Conservation (phyloP, 1,140 invertebrate genomes). For the Drosophila pseudoananassae region DNA sequence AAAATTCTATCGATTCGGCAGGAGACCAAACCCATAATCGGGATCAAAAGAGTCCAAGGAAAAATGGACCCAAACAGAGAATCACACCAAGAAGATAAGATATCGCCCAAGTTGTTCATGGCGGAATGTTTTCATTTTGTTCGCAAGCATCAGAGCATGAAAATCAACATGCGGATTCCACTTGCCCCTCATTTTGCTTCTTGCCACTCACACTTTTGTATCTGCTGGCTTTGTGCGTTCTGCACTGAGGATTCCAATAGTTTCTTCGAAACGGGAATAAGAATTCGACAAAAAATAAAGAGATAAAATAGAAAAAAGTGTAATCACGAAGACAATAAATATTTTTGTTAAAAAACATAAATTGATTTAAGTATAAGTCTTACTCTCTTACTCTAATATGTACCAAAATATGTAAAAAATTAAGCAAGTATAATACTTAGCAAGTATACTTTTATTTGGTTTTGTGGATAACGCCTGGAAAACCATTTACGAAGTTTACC, state of each 20-base stretch:
- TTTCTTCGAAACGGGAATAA: conserved; percentile 42
- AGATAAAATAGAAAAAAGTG: conserved; percentile 23
- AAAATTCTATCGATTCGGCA: conserved; percentile 24
- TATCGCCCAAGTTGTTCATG: conserved; percentile 53
- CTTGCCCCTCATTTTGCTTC: conserved; percentile 6
- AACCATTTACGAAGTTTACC: conserved; percentile 70
- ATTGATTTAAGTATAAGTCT: too few relatives aligned
- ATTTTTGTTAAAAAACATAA: not conserved
- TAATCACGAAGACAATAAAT: conserved; percentile 14
- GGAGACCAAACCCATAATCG: conserved; percentile 30
- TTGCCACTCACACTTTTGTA: conserved; percentile 13
- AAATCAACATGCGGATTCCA: conserved; percentile 71
- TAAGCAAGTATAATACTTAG: too few relatives aligned
- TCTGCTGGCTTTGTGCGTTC: conserved; percentile 30
- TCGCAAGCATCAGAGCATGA: conserved; percentile 73
- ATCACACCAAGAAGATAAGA: conserved; percentile 58
- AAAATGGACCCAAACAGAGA: conserved; percentile 20
- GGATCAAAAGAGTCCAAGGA: conserved; percentile 8
- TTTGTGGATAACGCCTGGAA: conserved; percentile 40
- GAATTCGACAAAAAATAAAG: conserved; percentile 14
- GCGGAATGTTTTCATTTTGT: conserved; percentile 78
- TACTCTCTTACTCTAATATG: too few relatives aligned
- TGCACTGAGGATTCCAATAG: conserved; percentile 50
- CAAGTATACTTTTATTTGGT: conserved; percentile 4
- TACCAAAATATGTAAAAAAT: not conserved